Base-by-base conservation (phyloP, 2,888 invertebrate genomes). In the Mellilla xanthometata region DNA sequence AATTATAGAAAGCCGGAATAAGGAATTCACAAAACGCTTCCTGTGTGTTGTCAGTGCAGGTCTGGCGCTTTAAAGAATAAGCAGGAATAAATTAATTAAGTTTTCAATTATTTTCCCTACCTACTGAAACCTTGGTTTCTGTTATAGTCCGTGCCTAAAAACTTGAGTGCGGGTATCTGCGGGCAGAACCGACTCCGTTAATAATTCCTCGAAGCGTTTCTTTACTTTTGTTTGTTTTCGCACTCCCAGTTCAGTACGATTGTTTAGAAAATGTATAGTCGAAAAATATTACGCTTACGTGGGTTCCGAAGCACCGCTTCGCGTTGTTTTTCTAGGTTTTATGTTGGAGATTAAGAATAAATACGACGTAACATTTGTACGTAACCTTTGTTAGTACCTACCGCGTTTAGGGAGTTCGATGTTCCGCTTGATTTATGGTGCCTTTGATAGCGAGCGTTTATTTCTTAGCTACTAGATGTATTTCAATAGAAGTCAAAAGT, bases 141-240 rank as follows among this genome's bases (percentile, higher is more conserved):
- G 30, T 27, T 5, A 6, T 6, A 2, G 9, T 31, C 38, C 29
- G 12, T 10, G 22, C 11, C 32, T 36, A 1, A 3, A 27, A n/a
- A 46, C 30, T 54, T 44, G 35, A 49, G 26, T 36, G 28, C 28
- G 33, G 19, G 42, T 46, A 36, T 40, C 39, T 49, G 48, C 46
- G 38, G 34, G 27, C 31, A 34, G 46, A 54, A 49, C 48, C 51
- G 32, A 49, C 39, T 32, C 33, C 55, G 49, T 56, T 58, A 60
- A 54, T 58, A 58, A 56, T 60, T 58, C 55, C 39, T 32, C 29
- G 13, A 42, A 49, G 47, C 50, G 41, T 50, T 53, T 52, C 56
- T 55, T 55, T 55, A 39, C 50, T 54, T 44, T 45, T 49, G 51
- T 54, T 53, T 53, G 51, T 56, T 49, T 52, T 54, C 52, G 40